These are phyloP conservation scores for Drosophila quinaria DNA, from an alignment of 2,888 invertebrate genomes.

Conservation along the genomic window DNA sequence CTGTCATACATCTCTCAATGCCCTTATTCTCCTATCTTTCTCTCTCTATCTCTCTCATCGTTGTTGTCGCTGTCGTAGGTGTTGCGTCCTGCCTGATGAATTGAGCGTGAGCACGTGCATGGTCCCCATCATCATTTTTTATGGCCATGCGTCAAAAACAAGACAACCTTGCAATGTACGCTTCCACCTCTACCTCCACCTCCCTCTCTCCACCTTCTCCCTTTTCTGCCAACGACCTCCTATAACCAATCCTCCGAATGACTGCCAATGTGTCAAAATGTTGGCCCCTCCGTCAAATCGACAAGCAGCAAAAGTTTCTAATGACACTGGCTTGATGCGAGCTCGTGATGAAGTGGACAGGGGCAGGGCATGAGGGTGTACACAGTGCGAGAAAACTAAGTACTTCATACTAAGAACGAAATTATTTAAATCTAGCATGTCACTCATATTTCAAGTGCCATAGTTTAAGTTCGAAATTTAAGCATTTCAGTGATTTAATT, in stretches of 20 bases:
- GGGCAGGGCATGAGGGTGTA: no score
- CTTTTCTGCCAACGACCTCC: neutral
- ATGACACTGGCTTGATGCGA: slow-evolving; percentile 45
- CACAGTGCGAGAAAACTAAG: no score
- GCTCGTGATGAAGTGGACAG: neutral
- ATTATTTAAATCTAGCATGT: no score
- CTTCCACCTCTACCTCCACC: no score
- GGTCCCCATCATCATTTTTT: slow-evolving; percentile 78
- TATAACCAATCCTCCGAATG: slow-evolving; percentile 5
- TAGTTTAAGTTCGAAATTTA: no score
- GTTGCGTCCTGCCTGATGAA: slow-evolving; percentile 68
- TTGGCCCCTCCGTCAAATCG: slow-evolving; percentile 58
- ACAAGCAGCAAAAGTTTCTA: slow-evolving; percentile 62
- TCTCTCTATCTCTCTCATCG: neutral
- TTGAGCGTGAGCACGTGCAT: slow-evolving; percentile 78
- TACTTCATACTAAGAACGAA: no score
- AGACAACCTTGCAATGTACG: slow-evolving; percentile 42
- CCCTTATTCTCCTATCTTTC: neutral
- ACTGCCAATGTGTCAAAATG: slow-evolving; percentile 71
- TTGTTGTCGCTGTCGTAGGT: slow-evolving; percentile 52
- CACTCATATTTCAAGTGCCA: no score
- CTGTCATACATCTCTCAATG: slow-evolving; percentile 4
- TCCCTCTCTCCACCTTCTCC: neutral
- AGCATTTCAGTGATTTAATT: no score
- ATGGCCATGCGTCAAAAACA: slow-evolving; percentile 73